Base-by-base conservation (phyloP, 2,888 invertebrate species). In the Adelognathus sp. region DNA sequence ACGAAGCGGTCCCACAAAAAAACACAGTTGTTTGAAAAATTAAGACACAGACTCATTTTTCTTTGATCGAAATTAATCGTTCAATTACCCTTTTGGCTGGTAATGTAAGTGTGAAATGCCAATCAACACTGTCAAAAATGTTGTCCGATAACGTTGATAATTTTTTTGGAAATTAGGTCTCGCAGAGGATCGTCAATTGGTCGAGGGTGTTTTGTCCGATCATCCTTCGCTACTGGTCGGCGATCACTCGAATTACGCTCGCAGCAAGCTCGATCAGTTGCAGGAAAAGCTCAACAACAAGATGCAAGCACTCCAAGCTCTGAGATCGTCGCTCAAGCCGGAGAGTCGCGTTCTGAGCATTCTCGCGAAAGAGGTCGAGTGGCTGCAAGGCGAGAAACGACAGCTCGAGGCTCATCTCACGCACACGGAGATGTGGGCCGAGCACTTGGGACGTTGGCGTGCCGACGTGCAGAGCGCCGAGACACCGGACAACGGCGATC, bases 361-460 rank as follows among this genome's bases (percentile, higher is more conserved):
- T 91, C 92, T 98, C 66, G 96, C 97, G 58, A 95, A 95, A 85
- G 97, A 98, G 92, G 96, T 98, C 83, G 96, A 97, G 86, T 95
- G 95, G 92, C 92, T 98, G 64, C 95, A 96, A 81, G 95, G 95
- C 2, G 97, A 97, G 88, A 95, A 96, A 88, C 92, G 96, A 81
- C 94, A 96, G 82, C 91, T 97, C 44, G 97, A 98, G 89, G 96
- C 96, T 0, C 97, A 98, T 91, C 93, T 98, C 66, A 94, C 95
- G 14, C 93, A 97, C 44, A 98, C 98, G 0, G 97, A 97, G 92
- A 94, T 96, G 60, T 98, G 98, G 98, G 96, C 96, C 0, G 97
- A 97, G 84, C 96, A 98, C 90, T 92, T 98, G 82, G 97, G 98
- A 21, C 94, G 94, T 82, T 98, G 98, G 98, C 94, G 96, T 76